These are phyloP conservation scores for Pipistrellus pipistrellus DNA, from an alignment of 2,797 vertebrate genomes.

Conservation along the genomic window DNA sequence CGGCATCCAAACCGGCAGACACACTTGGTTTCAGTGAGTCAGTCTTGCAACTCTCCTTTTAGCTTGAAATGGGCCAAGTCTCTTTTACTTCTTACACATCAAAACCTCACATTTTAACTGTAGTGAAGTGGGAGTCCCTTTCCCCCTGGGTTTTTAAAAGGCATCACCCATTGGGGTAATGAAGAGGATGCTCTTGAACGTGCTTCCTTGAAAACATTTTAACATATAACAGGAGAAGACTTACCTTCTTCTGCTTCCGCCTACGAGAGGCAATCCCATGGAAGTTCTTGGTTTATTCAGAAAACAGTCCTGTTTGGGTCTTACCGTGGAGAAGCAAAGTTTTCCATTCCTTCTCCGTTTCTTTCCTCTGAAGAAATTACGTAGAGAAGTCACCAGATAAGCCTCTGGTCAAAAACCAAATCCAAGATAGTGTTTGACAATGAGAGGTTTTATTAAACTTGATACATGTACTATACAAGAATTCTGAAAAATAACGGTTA, in stretches of 20 bases:
- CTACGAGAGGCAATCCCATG: not conserved
- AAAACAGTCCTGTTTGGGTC: not conserved
- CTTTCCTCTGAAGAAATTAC: constrained; percentile 14
- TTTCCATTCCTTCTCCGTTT: not conserved
- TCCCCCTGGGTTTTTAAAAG: constrained; percentile 36
- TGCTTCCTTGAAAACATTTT: constrained; percentile 22
- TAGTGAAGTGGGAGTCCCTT: constrained; percentile 14
- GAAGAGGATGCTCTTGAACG: not conserved
- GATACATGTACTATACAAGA: constrained; percentile 54
- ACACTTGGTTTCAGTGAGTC: not conserved
- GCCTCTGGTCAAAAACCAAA: constrained; percentile 42
- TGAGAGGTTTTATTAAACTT: constrained; percentile 78
- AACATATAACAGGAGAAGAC: not conserved
- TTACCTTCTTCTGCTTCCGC: not conserved
- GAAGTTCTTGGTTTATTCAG: not conserved
- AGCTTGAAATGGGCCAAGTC: constrained; percentile 27
- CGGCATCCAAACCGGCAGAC: not conserved
- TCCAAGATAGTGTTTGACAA: constrained; percentile 60
- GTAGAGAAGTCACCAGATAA: not conserved
- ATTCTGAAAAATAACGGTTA: constrained; percentile 59
- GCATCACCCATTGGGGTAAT: not conserved
- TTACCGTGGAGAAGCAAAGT: not conserved
- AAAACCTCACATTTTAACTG: constrained; percentile 52
- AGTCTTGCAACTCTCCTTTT: constrained; percentile 30
- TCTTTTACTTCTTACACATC: constrained; percentile 1